Percentiles rank a stretch among this genome's conserved stretches.
phyloP scores from a whole-genome alignment of 2,797 vertebrate species.

The Ctenopoma multispine region DNA sequence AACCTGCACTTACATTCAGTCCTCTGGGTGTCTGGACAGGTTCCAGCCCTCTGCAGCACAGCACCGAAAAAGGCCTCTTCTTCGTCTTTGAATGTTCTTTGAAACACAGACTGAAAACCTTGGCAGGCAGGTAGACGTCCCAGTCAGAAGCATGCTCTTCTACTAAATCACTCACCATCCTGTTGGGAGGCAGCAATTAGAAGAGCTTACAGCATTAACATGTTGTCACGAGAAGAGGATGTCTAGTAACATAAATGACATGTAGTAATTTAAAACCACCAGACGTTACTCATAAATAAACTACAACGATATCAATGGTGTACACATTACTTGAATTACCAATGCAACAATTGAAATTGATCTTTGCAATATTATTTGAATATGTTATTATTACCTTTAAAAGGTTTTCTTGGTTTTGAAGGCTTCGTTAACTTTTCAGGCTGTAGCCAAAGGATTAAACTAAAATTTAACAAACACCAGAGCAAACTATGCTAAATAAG shows the following conservation, averaged over 20 bases:
- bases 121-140: conserved; percentile 80
- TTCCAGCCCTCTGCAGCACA: conserved; percentile 65
- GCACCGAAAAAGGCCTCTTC: conserved; percentile 76
- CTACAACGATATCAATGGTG: not conserved
- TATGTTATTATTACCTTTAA: not conserved
- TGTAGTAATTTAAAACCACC: not conserved
- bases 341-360: not conserved
- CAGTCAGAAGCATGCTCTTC: conserved; percentile 75
- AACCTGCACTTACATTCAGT: conserved; percentile 49
- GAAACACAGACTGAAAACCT: conserved; percentile 79
- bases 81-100: conserved; percentile 73
- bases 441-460: not conserved
- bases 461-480: not conserved
- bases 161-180: conserved; percentile 75
- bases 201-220: not conserved
- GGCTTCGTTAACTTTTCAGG: not conserved
- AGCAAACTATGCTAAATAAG: not conserved
- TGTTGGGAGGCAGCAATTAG: conserved; percentile 30
- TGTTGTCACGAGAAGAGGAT: not conserved
- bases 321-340: not conserved
- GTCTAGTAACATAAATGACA: not conserved
- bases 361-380: not conserved
- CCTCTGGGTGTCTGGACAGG: conserved; percentile 54
- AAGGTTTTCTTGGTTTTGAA: not conserved
- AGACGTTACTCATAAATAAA: not conserved